A percentile compares a stretch with the other conserved stretches of the same genome.
These are phyloP conservation scores for Sebastes iracundus DNA, from an alignment of 2,797 vertebrate species.

Conservation along the genomic window DNA sequence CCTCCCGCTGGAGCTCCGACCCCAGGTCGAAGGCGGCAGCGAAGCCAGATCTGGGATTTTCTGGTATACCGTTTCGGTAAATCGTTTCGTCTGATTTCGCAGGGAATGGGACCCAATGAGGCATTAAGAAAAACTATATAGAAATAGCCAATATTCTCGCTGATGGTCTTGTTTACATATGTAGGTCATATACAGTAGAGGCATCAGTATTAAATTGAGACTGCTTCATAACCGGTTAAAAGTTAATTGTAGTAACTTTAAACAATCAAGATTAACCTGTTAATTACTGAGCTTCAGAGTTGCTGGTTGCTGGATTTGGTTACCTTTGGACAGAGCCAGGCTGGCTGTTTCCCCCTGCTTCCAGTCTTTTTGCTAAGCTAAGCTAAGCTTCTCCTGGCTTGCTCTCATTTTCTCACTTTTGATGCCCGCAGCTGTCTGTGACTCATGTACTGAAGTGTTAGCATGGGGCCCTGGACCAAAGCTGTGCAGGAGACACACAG, in stretches of 20 bases:
- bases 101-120: accelerated
- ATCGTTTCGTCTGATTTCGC: no score
- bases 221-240: no score
- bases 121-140: no score
- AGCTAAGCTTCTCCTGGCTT: not conserved
- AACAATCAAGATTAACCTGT: not conserved
- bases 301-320: not conserved
- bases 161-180: no score
- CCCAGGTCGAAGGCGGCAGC: no score
- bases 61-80: no score
- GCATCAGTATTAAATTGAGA: no score
- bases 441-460: conserved; percentile 22
- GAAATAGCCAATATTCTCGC: no score
- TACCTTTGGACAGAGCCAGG: not conserved
- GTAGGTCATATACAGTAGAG: no score
- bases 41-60: no score
- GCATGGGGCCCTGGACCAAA: conserved; percentile 6
- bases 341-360: not conserved
- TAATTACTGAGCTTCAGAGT: not conserved
- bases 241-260: no score
- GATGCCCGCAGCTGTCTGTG: conserved; percentile 6
- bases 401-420: conserved; percentile 2
- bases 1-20: no score
- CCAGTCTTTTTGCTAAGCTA: not conserved
- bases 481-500: not conserved